Conservation (phyloP, 2,888 invertebrate species). For the Oscheius onirici region DNA sequence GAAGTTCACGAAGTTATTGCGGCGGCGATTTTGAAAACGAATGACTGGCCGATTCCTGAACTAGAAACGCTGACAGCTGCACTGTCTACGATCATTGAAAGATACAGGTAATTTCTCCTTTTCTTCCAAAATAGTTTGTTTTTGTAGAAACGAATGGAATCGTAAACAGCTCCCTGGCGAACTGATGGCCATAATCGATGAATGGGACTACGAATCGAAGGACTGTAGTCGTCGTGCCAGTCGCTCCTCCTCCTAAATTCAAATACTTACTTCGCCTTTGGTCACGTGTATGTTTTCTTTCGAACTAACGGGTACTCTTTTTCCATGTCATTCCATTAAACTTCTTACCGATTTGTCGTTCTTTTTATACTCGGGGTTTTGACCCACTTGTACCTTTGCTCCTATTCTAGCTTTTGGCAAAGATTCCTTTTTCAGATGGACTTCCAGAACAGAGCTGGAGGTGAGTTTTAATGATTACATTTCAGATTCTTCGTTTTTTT, state of each 20-base stretch:
- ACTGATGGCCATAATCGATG: background rate
- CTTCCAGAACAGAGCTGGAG: conserved; percentile 95
- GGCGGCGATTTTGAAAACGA: conserved; percentile 47
- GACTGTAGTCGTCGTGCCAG: too few relatives aligned
- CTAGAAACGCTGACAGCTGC: conserved; percentile 62
- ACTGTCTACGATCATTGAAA: conserved; percentile 56
- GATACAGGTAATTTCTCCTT: conserved; percentile 36
- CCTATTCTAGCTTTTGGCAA: background rate
- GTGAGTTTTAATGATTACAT: too few relatives aligned
- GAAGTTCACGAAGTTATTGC: background rate
- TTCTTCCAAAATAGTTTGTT: background rate
- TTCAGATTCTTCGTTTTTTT: too few relatives aligned
- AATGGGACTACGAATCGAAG: conserved; percentile 18
- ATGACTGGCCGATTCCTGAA: conserved; percentile 61
- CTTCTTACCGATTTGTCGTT: background rate
- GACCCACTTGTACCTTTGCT: background rate
- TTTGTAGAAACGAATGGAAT: conserved; percentile 21
- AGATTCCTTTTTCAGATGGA: conserved; percentile 80
- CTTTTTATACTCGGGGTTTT: background rate
- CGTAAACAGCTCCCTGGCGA: background rate
- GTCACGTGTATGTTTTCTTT: conserved; percentile 16
- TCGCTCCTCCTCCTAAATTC: background rate
- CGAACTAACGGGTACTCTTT: background rate
- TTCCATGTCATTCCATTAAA: background rate
- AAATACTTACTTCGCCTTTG: background rate